These are phyloP conservation scores for Papilio machaon DNA, from an alignment of 1,140 invertebrate genomes.

Conservation along the genomic window DNA sequence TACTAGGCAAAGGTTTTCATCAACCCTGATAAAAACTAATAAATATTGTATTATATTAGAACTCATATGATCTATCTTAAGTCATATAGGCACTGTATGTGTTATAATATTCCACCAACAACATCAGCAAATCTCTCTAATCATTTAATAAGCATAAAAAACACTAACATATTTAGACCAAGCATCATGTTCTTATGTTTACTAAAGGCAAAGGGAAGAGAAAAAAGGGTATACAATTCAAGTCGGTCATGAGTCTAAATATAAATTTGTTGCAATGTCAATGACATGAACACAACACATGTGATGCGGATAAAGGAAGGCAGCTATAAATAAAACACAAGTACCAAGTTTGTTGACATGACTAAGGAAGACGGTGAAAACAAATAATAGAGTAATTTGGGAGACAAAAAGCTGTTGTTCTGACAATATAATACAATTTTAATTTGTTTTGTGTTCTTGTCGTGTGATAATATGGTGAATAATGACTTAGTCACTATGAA, in stretches of 20 bases:
- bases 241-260: slow-evolving; percentile 26
- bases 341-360: slow-evolving; percentile 28
- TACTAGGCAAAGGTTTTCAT: too few species aligned
- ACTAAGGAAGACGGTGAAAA: neutral
- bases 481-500: too few species aligned
- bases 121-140: too few species aligned
- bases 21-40: too few species aligned
- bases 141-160: too few species aligned
- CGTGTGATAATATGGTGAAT: too few species aligned
- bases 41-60: too few species aligned
- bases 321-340: slow-evolving; percentile 27
- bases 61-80: too few species aligned
- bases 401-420: neutral
- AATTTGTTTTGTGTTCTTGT: too few species aligned
- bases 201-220: neutral
- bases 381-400: neutral
- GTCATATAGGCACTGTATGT: too few species aligned
- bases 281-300: slow-evolving; percentile 27
- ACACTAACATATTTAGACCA: neutral
- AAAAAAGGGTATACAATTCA: neutral
- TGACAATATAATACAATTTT: too few species aligned
- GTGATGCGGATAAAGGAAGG: slow-evolving; percentile 26
- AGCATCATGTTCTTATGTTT: neutral
- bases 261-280: slow-evolving; percentile 33
- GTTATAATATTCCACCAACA: too few species aligned